Evolutionary conservation across 2,888 invertebrate species (phyloP).

Genomic region (Drosophila robusta): DNA sequence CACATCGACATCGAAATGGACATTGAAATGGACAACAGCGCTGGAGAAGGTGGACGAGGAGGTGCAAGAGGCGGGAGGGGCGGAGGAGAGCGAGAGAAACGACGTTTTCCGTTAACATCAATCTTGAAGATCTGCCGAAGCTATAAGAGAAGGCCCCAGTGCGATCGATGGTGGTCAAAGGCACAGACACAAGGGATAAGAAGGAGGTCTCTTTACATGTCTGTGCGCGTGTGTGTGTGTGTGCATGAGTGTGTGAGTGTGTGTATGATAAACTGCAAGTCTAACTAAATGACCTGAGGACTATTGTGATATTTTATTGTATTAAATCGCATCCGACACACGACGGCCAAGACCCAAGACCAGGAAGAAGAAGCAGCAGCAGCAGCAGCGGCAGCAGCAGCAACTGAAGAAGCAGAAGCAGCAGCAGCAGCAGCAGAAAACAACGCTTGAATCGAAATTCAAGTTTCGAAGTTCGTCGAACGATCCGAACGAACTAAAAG

Average conservation of each 20-base stretch:
- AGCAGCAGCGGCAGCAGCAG: slow-evolving; percentile 5
- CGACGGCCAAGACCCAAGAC: slow-evolving; percentile 33
- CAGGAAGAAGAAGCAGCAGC: slow-evolving; percentile 9
- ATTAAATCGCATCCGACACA: slow-evolving; percentile 83
- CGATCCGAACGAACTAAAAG: slow-evolving; percentile 22
- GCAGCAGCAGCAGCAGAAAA: slow-evolving; percentile 6
- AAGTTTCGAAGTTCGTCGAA: slow-evolving; percentile 40
- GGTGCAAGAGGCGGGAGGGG: slow-evolving; percentile 2
- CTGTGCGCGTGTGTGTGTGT: slow-evolving; percentile 7
- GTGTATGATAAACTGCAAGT: slow-evolving; percentile 79
- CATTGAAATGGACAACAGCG: slow-evolving; percentile 35
- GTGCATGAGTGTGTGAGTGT: slow-evolving; percentile 45
- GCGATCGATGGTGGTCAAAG: slow-evolving; percentile 16
- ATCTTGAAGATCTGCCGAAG: slow-evolving; percentile 75
- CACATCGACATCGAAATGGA: slow-evolving; percentile 43
- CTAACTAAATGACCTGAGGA: slow-evolving; percentile 85
- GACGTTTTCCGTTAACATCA: slow-evolving; percentile 85
- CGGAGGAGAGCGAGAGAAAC: slow-evolving; percentile 57
- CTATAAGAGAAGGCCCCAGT: slow-evolving; percentile 16
- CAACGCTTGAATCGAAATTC: slow-evolving; percentile 23
- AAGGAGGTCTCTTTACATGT: slow-evolving; percentile 23
- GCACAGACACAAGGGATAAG: slow-evolving; percentile 49
- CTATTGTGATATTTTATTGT: slow-evolving; percentile 85
- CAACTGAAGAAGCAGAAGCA: slow-evolving; percentile 8
- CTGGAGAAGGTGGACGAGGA: slow-evolving; percentile 7